Evolutionary conservation across 2,797 vertebrate species (phyloP).

Genomic region (Muraenolepis orangiensis): DNA sequence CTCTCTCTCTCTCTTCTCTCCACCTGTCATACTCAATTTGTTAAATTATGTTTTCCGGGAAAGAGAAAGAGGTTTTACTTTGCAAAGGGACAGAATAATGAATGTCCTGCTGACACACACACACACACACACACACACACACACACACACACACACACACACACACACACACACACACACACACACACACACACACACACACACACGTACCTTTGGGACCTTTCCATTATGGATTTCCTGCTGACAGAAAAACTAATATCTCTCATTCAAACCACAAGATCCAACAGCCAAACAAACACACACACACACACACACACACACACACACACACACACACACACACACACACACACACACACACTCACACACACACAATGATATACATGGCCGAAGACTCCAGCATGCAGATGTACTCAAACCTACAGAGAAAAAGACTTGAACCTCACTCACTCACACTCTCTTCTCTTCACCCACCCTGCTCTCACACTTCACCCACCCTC

Average conservation of each 20-base stretch:
- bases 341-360: conserved; percentile 4
- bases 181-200: neutral
- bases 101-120: conserved; percentile 16
- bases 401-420: neutral
- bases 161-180: conserved; percentile 9
- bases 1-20: neutral
- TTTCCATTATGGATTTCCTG: neutral
- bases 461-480: too few relatives aligned
- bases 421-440: conserved; percentile 20
- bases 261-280: conserved; percentile 25
- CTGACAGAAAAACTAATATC: conserved; percentile 25
- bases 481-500: too few relatives aligned
- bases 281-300: conserved; percentile 3
- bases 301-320: neutral
- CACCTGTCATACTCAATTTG: conserved; percentile 13
- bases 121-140: conserved; percentile 5
- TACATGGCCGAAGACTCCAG: neutral
- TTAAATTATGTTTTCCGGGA: conserved; percentile 33
- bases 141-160: conserved; percentile 8
- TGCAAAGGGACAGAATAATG: neutral
- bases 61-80: conserved; percentile 2
- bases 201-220: neutral
- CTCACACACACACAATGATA: too few relatives aligned
- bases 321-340: conserved; percentile 4
- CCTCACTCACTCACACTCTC: conserved; percentile 17